These are phyloP conservation scores for Azemiops feae DNA, from an alignment of 2,113 vertebrate genomes.

Conservation along the genomic window DNA sequence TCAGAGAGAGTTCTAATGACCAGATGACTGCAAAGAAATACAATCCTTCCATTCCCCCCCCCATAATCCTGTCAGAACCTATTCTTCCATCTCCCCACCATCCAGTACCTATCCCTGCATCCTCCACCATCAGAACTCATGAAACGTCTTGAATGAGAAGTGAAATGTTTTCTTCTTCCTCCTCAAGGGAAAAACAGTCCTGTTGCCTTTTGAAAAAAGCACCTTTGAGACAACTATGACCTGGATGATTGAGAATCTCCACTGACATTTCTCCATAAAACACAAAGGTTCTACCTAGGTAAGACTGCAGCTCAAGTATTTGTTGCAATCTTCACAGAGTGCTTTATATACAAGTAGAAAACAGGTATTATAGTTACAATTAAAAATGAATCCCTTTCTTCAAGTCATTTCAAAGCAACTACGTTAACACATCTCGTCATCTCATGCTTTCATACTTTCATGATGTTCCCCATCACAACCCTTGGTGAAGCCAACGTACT, in stretches of 20 bases:
- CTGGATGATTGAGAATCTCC: not conserved
- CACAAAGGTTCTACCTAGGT: not conserved
- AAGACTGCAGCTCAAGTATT: not conserved
- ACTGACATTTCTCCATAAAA: not conserved
- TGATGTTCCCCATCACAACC: constrained; percentile 14
- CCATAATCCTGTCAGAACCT: not conserved
- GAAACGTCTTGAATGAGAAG: not conserved
- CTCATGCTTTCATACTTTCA: constrained; percentile 18
- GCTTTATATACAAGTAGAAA: not conserved
- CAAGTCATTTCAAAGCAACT: not conserved
- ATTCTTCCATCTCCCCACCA: not conserved
- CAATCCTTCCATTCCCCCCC: not conserved
- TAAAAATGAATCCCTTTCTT: not conserved
- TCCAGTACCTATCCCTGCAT: not conserved
- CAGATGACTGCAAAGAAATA: not conserved
- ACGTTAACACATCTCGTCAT: not conserved
- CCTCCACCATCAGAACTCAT: not conserved
- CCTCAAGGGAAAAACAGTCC: not conserved
- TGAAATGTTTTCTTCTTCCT: not conserved
- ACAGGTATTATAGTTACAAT: not conserved
- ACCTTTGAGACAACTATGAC: not conserved
- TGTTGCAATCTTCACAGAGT: not conserved
- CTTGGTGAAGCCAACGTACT: constrained; percentile 39
- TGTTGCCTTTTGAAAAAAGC: not conserved
- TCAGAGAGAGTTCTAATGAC: not conserved